Base-by-base conservation (phyloP, 2,888 invertebrate genomes). In the Lomographa bimaculata region DNA sequence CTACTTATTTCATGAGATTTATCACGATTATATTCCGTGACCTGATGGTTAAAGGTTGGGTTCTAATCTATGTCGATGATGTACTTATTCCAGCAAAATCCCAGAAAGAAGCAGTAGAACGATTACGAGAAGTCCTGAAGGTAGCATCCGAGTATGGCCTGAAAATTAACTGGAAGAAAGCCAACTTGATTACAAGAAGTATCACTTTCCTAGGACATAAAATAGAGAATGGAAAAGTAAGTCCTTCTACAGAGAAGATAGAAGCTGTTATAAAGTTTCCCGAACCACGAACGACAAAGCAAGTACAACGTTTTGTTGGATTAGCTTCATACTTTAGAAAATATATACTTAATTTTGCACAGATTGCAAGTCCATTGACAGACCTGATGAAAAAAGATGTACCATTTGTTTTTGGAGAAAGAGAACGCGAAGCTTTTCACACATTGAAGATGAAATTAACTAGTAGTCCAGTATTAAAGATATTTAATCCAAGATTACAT, bases 261-360 rank as follows among this genome's bases (percentile, higher is more conserved):
- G 46, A 50, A 11, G 51, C 54, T 0, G 49, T 54, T 0, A 9
- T 41, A 1, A 54, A 26, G 7, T 57, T 38, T 32, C 54, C 56
- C n/a, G 20, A 38, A 19, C 57, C 54, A 5, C 43, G 8, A 3
- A 50, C 24, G 12, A 7, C 33, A n/a, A 60, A 48, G 20, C 47
- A 54, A 21, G 7, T 56, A 1, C 50, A 46, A 0, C 49, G 50
- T 23, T 57, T 57, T 26, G 10, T 56, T 8, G 55, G 57, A 0
- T 10, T 54, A 1, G 36, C 50, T 0, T 51, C 49, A 1, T 57
- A 54, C 12, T 57, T 57, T 6, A 25, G 57, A 4, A 55, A 53
- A 11, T 54, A 32, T 18, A 58, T 61, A 3, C 3, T 56, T 27
- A 28, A 53, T 32, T 61, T 42, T 54, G 48, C 62, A 0, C 0